Evolutionary conservation across 2,797 vertebrate genomes (phyloP), one percentile per base, ranked within the genome.

Genomic region (Muraenolepis orangiensis): DNA sequence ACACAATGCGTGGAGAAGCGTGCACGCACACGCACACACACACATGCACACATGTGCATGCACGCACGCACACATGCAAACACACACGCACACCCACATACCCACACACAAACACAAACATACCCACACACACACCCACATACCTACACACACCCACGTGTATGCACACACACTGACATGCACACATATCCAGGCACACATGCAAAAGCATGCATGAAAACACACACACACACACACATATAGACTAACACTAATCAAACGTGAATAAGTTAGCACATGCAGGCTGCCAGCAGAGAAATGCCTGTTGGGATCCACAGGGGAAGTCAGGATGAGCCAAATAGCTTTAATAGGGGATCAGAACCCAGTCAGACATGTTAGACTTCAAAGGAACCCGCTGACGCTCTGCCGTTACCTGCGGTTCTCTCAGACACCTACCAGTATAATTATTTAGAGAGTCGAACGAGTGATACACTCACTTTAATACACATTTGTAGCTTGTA

Each of bases 1-100:
- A 76, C 67, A 30, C 34, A 34, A 69, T 42, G 70, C 20, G 31
- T 31, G 69, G 68, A 73, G 28, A 72, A 12, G 66, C 77, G 72
- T 51, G 67, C 20, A 73, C 34, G 66, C 40, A 26, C 69, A 38
- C 34, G 40, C 72, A 70, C 34, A 68, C 68, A 76, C 67, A 30
- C 34, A 34, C 70, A 69, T 42, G 70, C 20, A 36, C 38, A 71
- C 70, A 73, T 28, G 71, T 13, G 66, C 77, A 74, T 51, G 67
- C 20, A 73, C 34, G 66, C 40, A 26, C 69, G 32, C 34, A 57
- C 72, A 70, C 34, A 72, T 42, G 42, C 64, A 29, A 29, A 31
- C 31, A 66, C 61, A 66, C 8, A 28, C 61, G 26, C 46, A 66
- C 71, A 20, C 32, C 8, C 57, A 40, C 57, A 2, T 26, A 67